Evolutionary conservation across 2,113 vertebrate genomes (phyloP), one percentile per base, ranked within the genome.

Genomic region (Paraplagusia blochii): DNA sequence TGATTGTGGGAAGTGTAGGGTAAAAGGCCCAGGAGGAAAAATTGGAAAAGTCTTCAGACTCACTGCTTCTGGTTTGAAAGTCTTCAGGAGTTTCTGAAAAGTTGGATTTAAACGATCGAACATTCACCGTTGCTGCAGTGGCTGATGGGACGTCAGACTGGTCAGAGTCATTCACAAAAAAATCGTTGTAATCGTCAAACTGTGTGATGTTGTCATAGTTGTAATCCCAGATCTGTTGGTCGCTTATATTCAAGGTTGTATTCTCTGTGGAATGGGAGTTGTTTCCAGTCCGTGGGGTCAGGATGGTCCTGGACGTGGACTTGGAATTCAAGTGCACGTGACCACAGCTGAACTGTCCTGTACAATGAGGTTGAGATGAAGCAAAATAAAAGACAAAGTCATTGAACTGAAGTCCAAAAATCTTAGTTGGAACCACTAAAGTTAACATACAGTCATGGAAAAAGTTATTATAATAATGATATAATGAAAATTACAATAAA

Each of bases 301-400:
- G 0, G 0, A 47, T 0, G 7, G 77, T 51, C 40, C 78, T 73
- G 33, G 53, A n/a, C 16, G 0, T 1, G 0, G 55, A 8, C 11
- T 7, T 9, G 15, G 78, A 15, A 3, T 39, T 8, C 15, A 33
- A 5, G 34, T 14, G 42, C 46, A 85, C 53, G 6, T 9, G 66
- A 12, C 90, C 90, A 44, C 90, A 91, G 47, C 88, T 82, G 69
- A 85, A 88, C 0, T 36, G 35, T 29, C 6, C 90, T 91, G 63
- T 29, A n/a, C 45, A 44, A 12, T 18, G 42, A 66, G 12, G 10
- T 39, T 9, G 10, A 11, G 11, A 10, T 11, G 10, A 11, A 40
- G 13, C 38, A 40, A 40, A 40, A 13, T 6, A 29, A 29, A 29
- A 29, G 22, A 29, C 22, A 29, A 29, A 2, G 22, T 29, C 43